Conservation (phyloP, 2,113 vertebrate species). For the Cololabis saira region DNA sequence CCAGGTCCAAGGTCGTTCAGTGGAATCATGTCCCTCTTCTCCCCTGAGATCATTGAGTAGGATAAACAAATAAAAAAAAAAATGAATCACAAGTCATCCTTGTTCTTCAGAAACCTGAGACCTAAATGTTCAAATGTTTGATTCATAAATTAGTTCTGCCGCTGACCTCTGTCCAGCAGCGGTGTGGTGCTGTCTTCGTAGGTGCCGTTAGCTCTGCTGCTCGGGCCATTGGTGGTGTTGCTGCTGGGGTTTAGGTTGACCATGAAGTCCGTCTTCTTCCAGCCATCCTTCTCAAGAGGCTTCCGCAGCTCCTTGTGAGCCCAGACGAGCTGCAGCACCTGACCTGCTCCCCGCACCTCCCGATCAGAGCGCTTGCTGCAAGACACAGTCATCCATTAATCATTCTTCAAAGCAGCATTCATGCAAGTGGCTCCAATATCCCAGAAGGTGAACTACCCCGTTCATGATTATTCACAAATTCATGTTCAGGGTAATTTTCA, state of each 20-base stretch:
- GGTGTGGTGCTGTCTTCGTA: constrained; percentile 95
- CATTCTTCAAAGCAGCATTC: not conserved
- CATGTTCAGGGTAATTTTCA: too few species aligned
- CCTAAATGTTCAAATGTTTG: not conserved
- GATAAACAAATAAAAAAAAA: constrained; percentile 14
- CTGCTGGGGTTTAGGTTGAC: constrained; percentile 83
- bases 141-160: not conserved
- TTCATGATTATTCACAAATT: too few species aligned
- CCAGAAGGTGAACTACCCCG: too few species aligned
- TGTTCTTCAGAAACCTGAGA: not conserved
- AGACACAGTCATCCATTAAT: not conserved
- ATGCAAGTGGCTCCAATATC: too few species aligned
- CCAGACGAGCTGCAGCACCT: constrained; percentile 95
- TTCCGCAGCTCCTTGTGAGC: constrained; percentile 94
- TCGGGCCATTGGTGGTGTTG: constrained; percentile 72
- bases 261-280: constrained; percentile 97
- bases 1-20: constrained; percentile 94
- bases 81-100: too few species aligned
- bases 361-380: constrained; percentile 92
- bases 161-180: constrained; percentile 89
- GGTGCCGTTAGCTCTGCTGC: constrained; percentile 83
- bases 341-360: constrained; percentile 91
- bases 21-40: constrained; percentile 94
- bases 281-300: constrained; percentile 95
- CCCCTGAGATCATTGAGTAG: constrained; percentile 86